A percentile compares a stretch with the other conserved stretches of the same genome.
Conservation (phyloP, 2,888 invertebrate species). For the Ophion slaviceki region DNA sequence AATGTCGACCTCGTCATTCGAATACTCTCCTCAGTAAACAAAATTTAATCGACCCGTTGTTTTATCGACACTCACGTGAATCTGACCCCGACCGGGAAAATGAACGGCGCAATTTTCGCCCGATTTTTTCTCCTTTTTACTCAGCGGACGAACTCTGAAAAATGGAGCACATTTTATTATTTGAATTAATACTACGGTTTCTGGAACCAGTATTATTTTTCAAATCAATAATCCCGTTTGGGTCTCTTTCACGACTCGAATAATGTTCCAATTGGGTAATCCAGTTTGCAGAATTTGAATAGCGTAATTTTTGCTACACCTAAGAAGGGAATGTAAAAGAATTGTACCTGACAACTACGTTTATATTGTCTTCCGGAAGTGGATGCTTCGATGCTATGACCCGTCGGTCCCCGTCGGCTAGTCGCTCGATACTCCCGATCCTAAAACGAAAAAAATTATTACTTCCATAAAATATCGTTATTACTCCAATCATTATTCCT, state of each 20-base stretch:
- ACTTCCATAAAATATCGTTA: slow-evolving; percentile 12
- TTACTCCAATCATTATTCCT: not conserved
- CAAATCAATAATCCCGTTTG: too few relatives aligned
- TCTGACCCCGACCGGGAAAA: slow-evolving; percentile 96
- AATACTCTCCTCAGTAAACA: not conserved
- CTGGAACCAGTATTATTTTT: too few relatives aligned
- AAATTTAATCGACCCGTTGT: not conserved
- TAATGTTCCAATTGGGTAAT: too few relatives aligned
- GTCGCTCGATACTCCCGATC: slow-evolving; percentile 84
- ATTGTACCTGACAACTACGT: slow-evolving; percentile 92
- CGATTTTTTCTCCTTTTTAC: slow-evolving; percentile 89
- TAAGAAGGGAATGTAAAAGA: not conserved
- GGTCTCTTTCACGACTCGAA: too few relatives aligned
- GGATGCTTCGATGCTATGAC: slow-evolving; percentile 84
- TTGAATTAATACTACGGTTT: not conserved
- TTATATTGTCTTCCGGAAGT: slow-evolving; percentile 91
- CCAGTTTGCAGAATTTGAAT: too few relatives aligned
- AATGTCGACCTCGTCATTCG: too few relatives aligned
- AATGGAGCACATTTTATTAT: slow-evolving; percentile 16
- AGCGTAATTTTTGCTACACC: not conserved
- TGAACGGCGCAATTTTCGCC: slow-evolving; percentile 90
- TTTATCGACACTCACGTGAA: slow-evolving; percentile 85
- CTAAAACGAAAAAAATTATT: slow-evolving; percentile 73
- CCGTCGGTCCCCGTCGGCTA: slow-evolving; percentile 83
- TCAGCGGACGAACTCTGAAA: slow-evolving; percentile 92